Evolutionary conservation across 1,140 invertebrate genomes (phyloP), one percentile per base, ranked within the genome.

Genomic region (Drosophila nannoptera): DNA sequence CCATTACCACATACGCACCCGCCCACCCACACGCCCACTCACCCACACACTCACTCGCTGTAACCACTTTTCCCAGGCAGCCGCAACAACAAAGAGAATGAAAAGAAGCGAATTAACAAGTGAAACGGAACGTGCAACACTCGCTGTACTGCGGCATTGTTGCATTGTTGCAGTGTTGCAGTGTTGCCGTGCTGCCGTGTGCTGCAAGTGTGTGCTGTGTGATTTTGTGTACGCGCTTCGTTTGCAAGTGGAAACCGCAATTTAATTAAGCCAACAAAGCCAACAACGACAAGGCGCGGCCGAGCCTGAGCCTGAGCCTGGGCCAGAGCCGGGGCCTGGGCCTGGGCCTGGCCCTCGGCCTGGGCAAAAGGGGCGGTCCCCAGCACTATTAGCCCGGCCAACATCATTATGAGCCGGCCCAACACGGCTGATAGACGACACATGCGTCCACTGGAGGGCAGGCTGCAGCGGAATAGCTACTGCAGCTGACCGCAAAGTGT

Each of bases 251-350:
- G 77, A 74, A 86, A 77, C 81, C 81, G 66, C 81, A 86, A 86
- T 86, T 86, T 86, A 86, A 86, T 86, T 86, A 86, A 86, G 81
- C 81, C 81, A 86, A 86, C 80, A 84, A 69, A 74, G 75, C 74
- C 68, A 64, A 64, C 61, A 43, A 56, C 36, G 35, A 67, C 22
- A 43, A 50, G 38, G 38, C 8, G 45, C 12, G 8, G 53, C 22
- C 22, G 22, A 3, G 22, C 22, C 22, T 22, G 22, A 22, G 22
- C 22, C 22, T 22, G 22, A 3, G 22, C 22, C 22, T 22, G 22
- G 22, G 22, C 22, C 22, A 2, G 22, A 3, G 22, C 22, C 22
- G 1, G 22, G 22, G 1, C 22, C n/a, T n/a, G n/a, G n/a, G n/a
- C 22, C 22, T 22, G 22, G 22, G 22, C 22, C 22, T 22, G 22